Evolutionary conservation across 2,797 vertebrate genomes (phyloP).

Genomic region (Mus caroli): DNA sequence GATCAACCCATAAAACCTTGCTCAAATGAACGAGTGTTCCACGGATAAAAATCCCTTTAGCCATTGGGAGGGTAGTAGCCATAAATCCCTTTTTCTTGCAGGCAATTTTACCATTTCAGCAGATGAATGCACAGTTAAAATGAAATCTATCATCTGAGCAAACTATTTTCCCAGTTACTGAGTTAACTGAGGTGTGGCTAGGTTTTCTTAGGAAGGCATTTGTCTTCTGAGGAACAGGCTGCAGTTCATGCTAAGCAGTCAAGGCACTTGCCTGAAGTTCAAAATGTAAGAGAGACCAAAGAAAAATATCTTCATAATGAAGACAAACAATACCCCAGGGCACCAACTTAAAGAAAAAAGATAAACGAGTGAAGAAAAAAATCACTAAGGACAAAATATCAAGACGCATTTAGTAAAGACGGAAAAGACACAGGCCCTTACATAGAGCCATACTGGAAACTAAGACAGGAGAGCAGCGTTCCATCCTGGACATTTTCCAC

Average conservation of each 20-base stretch:
- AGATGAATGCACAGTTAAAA: conserved; percentile 50
- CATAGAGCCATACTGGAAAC: neutral
- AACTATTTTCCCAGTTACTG: conserved; percentile 30
- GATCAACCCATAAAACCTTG: conserved; percentile 66
- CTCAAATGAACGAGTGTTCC: conserved; percentile 66
- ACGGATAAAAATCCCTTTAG: conserved; percentile 48
- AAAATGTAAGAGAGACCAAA: neutral
- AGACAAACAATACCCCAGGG: neutral
- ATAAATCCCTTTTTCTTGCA: conserved; percentile 48
- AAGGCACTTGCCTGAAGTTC: neutral
- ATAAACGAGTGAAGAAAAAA: neutral
- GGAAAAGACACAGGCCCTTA: neutral
- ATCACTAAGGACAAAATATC: conserved; percentile 9
- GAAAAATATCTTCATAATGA: conserved; percentile 2
- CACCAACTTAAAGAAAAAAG: neutral
- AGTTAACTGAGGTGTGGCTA: conserved; percentile 47
- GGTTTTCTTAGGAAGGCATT: conserved; percentile 49
- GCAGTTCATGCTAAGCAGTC: neutral
- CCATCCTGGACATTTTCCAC: neutral
- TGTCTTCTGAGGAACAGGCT: neutral
- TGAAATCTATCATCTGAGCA: conserved; percentile 30
- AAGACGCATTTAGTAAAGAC: neutral
- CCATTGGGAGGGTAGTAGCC: neutral
- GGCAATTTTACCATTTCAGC: conserved; percentile 39
- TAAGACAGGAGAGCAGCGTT: neutral